phyloP scores from a whole-genome alignment of 2,113 vertebrate genomes.

The Pollimyrus isidori region DNA sequence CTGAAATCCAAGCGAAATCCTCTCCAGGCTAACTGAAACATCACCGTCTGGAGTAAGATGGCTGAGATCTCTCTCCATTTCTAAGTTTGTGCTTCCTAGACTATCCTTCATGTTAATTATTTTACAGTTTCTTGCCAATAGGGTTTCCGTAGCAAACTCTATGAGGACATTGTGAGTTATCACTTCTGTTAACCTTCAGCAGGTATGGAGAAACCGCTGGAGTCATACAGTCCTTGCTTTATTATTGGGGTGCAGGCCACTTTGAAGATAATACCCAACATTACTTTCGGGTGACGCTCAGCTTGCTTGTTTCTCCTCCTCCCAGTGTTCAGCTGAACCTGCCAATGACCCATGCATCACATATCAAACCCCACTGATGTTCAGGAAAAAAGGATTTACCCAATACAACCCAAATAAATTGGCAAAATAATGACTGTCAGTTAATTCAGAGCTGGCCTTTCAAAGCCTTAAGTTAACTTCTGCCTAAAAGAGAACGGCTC shows the following conservation, averaged over 20 bases:
- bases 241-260: background rate
- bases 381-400: background rate
- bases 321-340: constrained; percentile 1
- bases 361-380: background rate
- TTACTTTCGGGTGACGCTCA: background rate
- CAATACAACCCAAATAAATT: background rate
- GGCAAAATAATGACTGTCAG: background rate
- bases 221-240: background rate
- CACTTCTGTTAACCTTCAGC: background rate
- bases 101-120: background rate
- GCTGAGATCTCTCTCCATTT: background rate
- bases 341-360: background rate
- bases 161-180: background rate
- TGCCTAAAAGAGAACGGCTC: background rate
- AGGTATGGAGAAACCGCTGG: background rate
- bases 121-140: background rate
- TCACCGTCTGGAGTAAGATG: background rate
- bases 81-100: background rate
- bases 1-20: background rate
- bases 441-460: background rate
- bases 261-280: constrained; percentile 18
- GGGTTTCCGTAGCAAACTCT: background rate
- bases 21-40: background rate
- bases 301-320: constrained; percentile 9
- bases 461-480: background rate